phyloP scores from a whole-genome alignment of 2,113 vertebrate species.

The Pachyramphus minor region DNA sequence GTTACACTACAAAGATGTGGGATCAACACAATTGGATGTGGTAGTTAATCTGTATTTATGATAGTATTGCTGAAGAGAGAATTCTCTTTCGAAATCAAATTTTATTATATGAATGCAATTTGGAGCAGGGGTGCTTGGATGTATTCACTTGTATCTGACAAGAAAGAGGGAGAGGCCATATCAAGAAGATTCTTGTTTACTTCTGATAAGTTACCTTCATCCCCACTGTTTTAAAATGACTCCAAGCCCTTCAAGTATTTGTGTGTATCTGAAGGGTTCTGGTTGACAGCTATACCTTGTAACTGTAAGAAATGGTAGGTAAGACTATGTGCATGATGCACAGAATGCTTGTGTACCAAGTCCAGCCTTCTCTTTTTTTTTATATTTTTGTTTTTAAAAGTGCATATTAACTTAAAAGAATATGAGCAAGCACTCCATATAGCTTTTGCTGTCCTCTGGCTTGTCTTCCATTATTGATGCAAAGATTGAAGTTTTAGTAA shows the following conservation, averaged over 20 bases:
- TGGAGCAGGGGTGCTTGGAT: not conserved
- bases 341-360: not conserved
- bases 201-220: not conserved
- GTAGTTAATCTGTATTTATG: not conserved
- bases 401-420: not conserved
- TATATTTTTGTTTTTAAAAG: not conserved
- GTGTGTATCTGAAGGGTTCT: not conserved
- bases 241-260: not conserved
- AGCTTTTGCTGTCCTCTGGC: not conserved
- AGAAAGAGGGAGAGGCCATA: not conserved
- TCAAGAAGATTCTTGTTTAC: not conserved
- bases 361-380: not conserved
- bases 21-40: not conserved
- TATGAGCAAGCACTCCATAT: slow-evolving; percentile 15
- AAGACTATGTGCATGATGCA: not conserved
- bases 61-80: not conserved
- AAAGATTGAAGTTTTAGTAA: not conserved
- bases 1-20: not conserved
- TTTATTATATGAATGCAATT: not conserved
- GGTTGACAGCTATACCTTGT: not conserved
- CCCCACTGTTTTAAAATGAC: not conserved
- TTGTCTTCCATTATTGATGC: slow-evolving; percentile 44
- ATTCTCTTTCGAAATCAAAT: not conserved
- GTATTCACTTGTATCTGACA: not conserved
- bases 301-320: not conserved